A percentile compares a stretch with the other conserved stretches of the same genome.
These are phyloP conservation scores for Paguma larvata DNA, from an alignment of 2,797 vertebrate genomes.

Conservation along the genomic window DNA sequence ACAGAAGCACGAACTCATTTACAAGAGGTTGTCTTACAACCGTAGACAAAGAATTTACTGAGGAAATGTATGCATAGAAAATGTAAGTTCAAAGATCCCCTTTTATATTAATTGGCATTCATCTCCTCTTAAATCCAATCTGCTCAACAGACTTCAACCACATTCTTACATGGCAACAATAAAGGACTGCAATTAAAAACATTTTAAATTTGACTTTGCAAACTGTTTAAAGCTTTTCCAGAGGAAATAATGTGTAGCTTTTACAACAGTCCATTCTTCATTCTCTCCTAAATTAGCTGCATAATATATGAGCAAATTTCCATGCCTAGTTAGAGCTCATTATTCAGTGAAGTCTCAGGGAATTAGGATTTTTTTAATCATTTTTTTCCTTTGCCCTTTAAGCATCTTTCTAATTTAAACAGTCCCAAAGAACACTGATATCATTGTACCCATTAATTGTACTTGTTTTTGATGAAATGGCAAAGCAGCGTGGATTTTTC, in stretches of 20 bases:
- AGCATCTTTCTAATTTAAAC: conserved; percentile 68
- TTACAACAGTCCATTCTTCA: conserved; percentile 76
- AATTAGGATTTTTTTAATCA: conserved; percentile 73
- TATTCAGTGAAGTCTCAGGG: conserved; percentile 77
- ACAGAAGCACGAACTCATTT: conserved; percentile 51
- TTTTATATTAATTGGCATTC: conserved; percentile 74
- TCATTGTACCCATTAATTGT: not conserved
- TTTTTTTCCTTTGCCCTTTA: conserved; percentile 72
- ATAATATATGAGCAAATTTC: conserved; percentile 80
- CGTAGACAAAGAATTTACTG: conserved; percentile 41
- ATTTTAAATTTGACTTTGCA: conserved; percentile 82
- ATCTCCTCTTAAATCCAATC: conserved; percentile 76
- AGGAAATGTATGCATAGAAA: conserved; percentile 67
- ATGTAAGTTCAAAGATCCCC: conserved; percentile 63
- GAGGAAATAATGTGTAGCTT: conserved; percentile 81
- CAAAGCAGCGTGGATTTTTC: not conserved
- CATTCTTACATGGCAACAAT: conserved; percentile 72
- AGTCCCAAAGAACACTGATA: not conserved
- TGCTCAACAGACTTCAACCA: conserved; percentile 73
- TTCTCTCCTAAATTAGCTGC: conserved; percentile 81
- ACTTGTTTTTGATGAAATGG: not conserved
- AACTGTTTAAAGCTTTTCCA: conserved; percentile 80
- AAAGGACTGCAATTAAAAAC: conserved; percentile 82
- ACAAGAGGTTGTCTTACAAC: conserved; percentile 30
- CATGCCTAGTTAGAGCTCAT: conserved; percentile 81